Conservation (phyloP, 2,113 vertebrate genomes). For the Psettodes erumei region DNA sequence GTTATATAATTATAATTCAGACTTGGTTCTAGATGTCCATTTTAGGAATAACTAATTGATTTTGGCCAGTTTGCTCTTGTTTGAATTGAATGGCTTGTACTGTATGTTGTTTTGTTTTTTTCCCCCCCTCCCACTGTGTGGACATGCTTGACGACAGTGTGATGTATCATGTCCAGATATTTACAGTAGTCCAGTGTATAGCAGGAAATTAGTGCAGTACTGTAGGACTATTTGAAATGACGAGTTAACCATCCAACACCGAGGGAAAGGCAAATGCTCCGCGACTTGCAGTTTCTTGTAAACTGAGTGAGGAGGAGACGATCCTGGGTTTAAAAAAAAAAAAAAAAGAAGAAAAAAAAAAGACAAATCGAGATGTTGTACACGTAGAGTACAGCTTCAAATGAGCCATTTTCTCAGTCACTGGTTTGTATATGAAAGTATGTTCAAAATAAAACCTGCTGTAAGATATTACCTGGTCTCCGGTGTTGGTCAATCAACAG, state of each 20-base stretch:
- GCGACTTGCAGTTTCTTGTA: constrained; percentile 64
- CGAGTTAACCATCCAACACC: constrained; percentile 55
- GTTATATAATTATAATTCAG: constrained; percentile 66
- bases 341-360: constrained; percentile 8
- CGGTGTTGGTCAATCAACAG: constrained; percentile 42
- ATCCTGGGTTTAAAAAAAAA: constrained; percentile 29
- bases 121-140: constrained; percentile 67
- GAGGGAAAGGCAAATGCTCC: constrained; percentile 57
- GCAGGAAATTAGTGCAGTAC: constrained; percentile 75
- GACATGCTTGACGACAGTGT: constrained; percentile 74
- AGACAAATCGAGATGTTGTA: constrained; percentile 57
- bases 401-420: constrained; percentile 84
- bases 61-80: constrained; percentile 79
- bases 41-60: constrained; percentile 73
- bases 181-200: constrained; percentile 78
- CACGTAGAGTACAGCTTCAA: constrained; percentile 73
- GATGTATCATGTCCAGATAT: constrained; percentile 74
- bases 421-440: constrained; percentile 83
- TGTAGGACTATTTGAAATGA: constrained; percentile 69
- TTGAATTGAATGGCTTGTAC: constrained; percentile 78
- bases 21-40: constrained; percentile 74
- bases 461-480: constrained; percentile 68
- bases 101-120: constrained; percentile 77
- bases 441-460: constrained; percentile 83
- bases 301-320: constrained; percentile 47